Evolutionary conservation across 1,140 invertebrate species (phyloP), one percentile per base, ranked within the genome.

Genomic region (Caenorhabditis elegans): DNA sequence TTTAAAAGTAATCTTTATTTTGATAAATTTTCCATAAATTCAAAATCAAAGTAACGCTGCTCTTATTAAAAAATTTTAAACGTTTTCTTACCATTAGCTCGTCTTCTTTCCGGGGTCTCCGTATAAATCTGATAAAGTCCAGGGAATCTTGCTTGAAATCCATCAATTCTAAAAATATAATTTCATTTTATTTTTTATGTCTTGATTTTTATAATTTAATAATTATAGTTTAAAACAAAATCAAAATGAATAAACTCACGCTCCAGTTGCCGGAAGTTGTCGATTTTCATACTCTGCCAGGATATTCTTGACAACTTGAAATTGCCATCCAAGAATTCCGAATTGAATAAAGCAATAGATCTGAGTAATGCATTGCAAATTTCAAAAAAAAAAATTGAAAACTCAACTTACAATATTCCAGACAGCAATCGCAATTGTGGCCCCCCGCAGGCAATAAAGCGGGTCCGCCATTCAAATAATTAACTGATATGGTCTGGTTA

Each of bases 121-220:
- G 89, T 89, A 78, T 89, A 89, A 6, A 89, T 82, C 19, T 86
- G 82, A 60, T 89, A 89, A 1, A 90, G 48, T 10, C 88, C 88
- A 15, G 88, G 88, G 65, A 90, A 90, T 28, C 88, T 49, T 8
- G 88, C 88, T 65, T 88, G 86, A 65, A 86, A 90, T 22, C 76
- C 84, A 48, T 78, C 43, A 39, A 51, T 53, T 85, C 86, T 76
- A 34, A 78, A 79, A 77, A 5, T 46, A 1, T 11, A 22, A 48
- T 49, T 43, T n/a, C n/a, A n/a, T n/a, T n/a, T n/a, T n/a, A n/a
- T n/a, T n/a, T n/a, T n/a, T n/a, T n/a, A n/a, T n/a, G n/a, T n/a
- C n/a, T n/a, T n/a, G n/a, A n/a, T n/a, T n/a, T n/a, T n/a, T n/a
- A n/a, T n/a, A n/a, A n/a, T n/a, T n/a, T n/a, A n/a, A n/a, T n/a